Conservation (phyloP, 2,113 vertebrate genomes). For the Lagopus muta region DNA sequence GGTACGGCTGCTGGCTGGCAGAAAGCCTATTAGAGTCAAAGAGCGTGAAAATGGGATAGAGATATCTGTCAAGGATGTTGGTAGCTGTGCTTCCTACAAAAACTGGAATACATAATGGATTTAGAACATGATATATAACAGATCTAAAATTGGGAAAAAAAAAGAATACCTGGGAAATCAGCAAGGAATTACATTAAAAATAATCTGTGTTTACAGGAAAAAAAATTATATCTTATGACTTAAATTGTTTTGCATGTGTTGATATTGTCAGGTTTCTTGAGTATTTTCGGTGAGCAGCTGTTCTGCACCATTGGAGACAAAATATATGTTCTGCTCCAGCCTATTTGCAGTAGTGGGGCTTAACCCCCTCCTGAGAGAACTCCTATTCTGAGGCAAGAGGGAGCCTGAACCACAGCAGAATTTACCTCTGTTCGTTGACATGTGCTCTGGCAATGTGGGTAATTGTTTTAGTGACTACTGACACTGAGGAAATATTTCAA, state of each 20-base stretch:
- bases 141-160: neutral
- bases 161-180: neutral
- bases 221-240: neutral
- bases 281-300: neutral
- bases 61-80: neutral
- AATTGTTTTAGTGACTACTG: neutral
- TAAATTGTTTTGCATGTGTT: neutral
- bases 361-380: neutral
- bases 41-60: neutral
- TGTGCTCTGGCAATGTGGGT: neutral
- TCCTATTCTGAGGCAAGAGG: neutral
- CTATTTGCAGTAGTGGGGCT: neutral
- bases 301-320: neutral
- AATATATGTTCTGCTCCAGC: fast-evolving
- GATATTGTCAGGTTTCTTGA: neutral
- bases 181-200: neutral
- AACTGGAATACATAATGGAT: neutral
- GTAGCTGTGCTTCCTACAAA: neutral
- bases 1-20: neutral
- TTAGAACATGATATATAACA: neutral
- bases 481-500: neutral
- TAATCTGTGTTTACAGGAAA: fast-evolving
- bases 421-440: neutral
- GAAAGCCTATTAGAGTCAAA: neutral
- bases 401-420: neutral